Conservation (phyloP, 2,888 invertebrate genomes). For the Hipparchia semele region DNA sequence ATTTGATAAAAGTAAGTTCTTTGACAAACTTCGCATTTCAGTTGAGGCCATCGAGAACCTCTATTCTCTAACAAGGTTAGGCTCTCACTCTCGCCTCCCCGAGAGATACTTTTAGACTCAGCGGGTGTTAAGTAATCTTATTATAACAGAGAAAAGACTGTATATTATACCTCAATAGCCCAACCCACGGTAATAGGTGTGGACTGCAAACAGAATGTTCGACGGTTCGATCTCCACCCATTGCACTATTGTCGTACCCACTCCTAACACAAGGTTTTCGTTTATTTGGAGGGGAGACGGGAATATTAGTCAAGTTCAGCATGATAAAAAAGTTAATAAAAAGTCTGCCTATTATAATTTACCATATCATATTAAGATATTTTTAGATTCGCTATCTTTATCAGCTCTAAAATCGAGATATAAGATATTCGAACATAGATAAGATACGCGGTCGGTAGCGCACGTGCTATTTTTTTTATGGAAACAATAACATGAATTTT, state of each 20-base stretch:
- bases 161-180: no score
- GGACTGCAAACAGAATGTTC: no score
- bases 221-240: no score
- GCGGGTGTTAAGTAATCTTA: not conserved
- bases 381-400: conserved; percentile 1
- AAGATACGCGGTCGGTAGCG: not conserved
- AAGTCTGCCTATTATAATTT: not conserved
- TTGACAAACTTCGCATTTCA: not conserved
- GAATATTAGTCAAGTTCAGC: no score
- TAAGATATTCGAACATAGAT: not conserved
- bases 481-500: conserved; percentile 3
- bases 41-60: not conserved
- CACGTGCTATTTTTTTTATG: conserved; percentile 8
- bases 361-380: conserved; percentile 6
- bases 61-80: conserved; percentile 10
- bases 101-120: not conserved
- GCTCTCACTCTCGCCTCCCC: not conserved
- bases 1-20: not conserved
- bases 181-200: no score
- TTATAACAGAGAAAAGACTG: not conserved
- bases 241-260: no score
- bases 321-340: no score
- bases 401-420: conserved; percentile 2
- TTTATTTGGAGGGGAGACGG: no score
- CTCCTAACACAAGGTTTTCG: no score